A percentile compares a stretch with the other conserved stretches of the same genome.
Conservation (phyloP, 1,140 invertebrate genomes). For the Amyelois transitella region DNA sequence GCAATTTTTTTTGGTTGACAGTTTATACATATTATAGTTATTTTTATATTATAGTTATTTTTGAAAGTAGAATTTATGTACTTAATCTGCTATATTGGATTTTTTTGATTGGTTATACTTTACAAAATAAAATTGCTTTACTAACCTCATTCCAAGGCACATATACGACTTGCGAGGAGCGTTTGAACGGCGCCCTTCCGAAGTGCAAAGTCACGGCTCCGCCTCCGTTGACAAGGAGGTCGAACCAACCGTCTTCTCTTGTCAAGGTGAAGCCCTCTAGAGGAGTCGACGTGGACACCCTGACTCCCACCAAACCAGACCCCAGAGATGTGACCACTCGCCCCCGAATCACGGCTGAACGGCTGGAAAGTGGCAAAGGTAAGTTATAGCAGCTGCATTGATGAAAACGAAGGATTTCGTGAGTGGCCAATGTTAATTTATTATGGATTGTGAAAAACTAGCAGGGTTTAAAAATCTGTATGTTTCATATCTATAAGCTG, state of each 20-base stretch:
- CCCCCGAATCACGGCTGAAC: slow-evolving; percentile 96
- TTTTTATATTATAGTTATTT: no score
- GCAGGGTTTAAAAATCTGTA: no score
- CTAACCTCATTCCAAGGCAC: slow-evolving; percentile 97
- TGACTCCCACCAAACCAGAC: slow-evolving; percentile 93
- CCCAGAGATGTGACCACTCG: slow-evolving; percentile 92
- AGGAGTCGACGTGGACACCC: slow-evolving; percentile 92
- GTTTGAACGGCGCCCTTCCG: slow-evolving; percentile 92
- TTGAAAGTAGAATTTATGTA: neutral
- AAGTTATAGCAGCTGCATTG: neutral
- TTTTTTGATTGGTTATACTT: neutral
- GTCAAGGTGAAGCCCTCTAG: slow-evolving; percentile 96
- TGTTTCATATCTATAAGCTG: no score
- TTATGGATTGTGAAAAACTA: neutral
- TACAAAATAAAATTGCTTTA: neutral
- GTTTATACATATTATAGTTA: no score
- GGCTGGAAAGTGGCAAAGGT: slow-evolving; percentile 77
- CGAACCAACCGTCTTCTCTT: slow-evolving; percentile 94
- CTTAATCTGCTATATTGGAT: neutral
- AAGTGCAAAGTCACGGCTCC: slow-evolving; percentile 96
- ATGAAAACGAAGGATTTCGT: neutral
- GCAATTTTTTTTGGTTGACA: no score
- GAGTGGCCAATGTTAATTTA: neutral
- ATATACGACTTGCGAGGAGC: slow-evolving; percentile 92
- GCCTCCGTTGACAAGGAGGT: slow-evolving; percentile 97